Evolutionary conservation across 2,797 vertebrate species (phyloP).

Genomic region (Vipera latastei): DNA sequence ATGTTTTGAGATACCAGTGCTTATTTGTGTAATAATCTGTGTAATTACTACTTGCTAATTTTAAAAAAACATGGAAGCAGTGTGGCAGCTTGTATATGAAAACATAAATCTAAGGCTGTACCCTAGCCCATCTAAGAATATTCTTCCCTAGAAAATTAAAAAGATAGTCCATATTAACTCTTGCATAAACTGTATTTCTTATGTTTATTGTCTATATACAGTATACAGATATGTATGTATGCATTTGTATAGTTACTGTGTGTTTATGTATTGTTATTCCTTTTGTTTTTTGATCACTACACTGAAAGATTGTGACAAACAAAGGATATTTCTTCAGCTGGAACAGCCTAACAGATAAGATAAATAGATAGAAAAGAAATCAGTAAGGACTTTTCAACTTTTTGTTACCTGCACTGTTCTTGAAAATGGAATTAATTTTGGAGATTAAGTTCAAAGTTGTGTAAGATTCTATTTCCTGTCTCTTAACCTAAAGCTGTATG

Average conservation of each 20-base stretch:
- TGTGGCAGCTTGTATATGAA: conserved; percentile 1
- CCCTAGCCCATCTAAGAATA: neutral
- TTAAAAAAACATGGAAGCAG: neutral
- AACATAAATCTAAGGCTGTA: neutral
- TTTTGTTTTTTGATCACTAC: conserved; percentile 4
- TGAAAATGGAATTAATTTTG: conserved; percentile 16
- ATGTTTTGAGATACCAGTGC: neutral
- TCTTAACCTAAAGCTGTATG: neutral
- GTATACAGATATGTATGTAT: neutral
- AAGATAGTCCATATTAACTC: neutral
- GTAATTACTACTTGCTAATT: neutral
- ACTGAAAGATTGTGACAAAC: neutral
- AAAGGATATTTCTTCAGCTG: conserved; percentile 27
- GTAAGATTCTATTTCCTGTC: neutral
- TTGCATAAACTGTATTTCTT: neutral
- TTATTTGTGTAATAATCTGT: conserved; percentile 4
- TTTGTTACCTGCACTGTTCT: neutral
- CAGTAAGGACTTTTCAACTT: neutral
- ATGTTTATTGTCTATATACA: neutral
- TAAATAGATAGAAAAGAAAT: conserved; percentile 11
- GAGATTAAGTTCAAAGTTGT: conserved; percentile 9
- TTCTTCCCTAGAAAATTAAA: conserved; percentile 18
- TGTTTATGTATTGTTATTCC: neutral
- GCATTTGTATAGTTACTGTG: neutral
- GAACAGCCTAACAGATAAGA: conserved; percentile 17